A percentile compares a stretch with the other conserved stretches of the same genome.
Conservation (phyloP, 2,797 vertebrate species). For the Brachyalestes nurse region DNA sequence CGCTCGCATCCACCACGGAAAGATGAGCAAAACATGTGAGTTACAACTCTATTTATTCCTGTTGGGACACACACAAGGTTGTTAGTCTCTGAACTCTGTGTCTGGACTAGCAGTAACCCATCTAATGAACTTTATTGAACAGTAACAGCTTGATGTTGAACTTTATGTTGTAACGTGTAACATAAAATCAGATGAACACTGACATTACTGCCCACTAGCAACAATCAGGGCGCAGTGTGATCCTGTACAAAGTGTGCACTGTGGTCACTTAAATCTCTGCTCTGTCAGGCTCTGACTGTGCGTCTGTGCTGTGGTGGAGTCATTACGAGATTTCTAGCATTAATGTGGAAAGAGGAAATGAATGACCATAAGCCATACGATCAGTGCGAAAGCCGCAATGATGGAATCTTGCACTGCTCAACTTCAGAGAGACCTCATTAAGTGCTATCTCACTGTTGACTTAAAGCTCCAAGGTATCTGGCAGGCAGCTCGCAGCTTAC, state of each 20-base stretch:
- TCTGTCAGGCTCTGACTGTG: not conserved
- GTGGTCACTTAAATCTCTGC: not conserved
- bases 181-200: not conserved
- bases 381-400: not conserved
- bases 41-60: slow-evolving; percentile 3
- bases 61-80: not conserved
- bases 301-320: not conserved
- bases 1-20: slow-evolving; percentile 30
- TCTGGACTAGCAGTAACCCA: not conserved
- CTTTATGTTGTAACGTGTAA: not conserved
- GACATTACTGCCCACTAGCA: not conserved
- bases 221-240: not conserved
- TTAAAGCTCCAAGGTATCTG: not conserved
- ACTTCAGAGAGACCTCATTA: not conserved
- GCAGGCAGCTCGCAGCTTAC: not conserved
- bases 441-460: not conserved
- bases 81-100: not conserved
- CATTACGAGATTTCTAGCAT: not conserved
- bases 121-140: too few relatives aligned
- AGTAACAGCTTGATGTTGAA: not conserved
- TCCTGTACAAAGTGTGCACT: not conserved
- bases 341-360: slow-evolving; percentile 1
- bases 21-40: slow-evolving; percentile 75
- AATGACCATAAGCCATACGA: not conserved
- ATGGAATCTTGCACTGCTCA: not conserved